Base-by-base conservation (phyloP, 1,140 invertebrate genomes). In the Dendroctonus valens region DNA sequence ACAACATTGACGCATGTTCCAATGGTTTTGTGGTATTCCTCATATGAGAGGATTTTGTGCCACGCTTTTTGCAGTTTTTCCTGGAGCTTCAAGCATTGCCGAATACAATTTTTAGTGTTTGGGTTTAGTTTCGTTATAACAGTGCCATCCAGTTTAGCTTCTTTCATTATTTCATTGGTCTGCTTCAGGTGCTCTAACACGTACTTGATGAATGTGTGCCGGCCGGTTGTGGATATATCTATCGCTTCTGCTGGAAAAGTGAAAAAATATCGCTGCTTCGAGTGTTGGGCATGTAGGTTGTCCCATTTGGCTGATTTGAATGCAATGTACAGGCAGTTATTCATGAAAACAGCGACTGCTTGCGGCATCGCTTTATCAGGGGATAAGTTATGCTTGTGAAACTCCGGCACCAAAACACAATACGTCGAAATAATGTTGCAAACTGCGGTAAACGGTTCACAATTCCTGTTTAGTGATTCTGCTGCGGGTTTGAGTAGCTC, bases 271-370 rank as follows among this genome's bases (percentile, higher is more conserved):
- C 65, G 41, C 9, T 39, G 12, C 14, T 53, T 42, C 9, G 67
- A 51, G 41, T 69, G 38, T 6, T 11, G 7, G 46, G 53, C 63
- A 59, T 71, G 69, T 15, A 15, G 63, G 42, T 68, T 41, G 39
- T 69, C 70, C 70, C 85, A 84, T 5, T 85, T 85, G 55, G 89
- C 82, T 40, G 92, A 77, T 70, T 89, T 86, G 79, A 95, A 89
- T 0, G 89, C 85, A 1, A 97, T 82, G 75, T 89, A 97, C 85
- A 93, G 88, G 73, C 93, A 96, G 78, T 97, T 96, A 79, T 97
- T 98, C 79, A 95, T 89, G 72, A 94, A 92, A 14, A 97, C 72
- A n/a, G 91, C 94, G 72, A 90, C 84, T 82, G 93, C 89, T 73
- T 94, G 91, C 9, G 93, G 93, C 71, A 95, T 88, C 6, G 85